Evolutionary conservation across 2,888 invertebrate genomes (phyloP).

Genomic region (Megamerina dolium): DNA sequence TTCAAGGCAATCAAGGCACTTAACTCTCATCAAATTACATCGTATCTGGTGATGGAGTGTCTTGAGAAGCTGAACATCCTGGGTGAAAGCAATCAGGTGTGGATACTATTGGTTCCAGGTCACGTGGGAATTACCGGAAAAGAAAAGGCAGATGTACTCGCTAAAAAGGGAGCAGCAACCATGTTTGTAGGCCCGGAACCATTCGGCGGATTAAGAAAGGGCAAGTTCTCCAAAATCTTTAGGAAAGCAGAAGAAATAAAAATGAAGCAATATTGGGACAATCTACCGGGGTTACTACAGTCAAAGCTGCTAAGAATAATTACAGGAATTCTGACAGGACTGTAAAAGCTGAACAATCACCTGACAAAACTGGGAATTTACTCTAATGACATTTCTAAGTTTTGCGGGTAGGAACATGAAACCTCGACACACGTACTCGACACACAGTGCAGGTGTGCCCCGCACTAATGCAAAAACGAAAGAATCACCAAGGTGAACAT

Average conservation of each 20-base stretch:
- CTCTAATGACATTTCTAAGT: too few species aligned
- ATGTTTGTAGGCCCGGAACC: background rate
- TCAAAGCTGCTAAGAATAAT: too few species aligned
- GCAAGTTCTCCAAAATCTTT: background rate
- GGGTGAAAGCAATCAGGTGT: background rate
- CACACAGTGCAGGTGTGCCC: too few species aligned
- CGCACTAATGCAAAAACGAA: too few species aligned
- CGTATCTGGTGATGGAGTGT: conserved; percentile 1
- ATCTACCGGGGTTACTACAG: background rate
- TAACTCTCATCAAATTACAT: background rate
- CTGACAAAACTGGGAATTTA: too few species aligned
- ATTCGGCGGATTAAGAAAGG: background rate
- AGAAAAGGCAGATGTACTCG: background rate
- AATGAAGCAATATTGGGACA: background rate
- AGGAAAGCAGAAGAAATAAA: background rate
- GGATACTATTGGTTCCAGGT: background rate
- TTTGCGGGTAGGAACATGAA: too few species aligned
- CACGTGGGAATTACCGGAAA: background rate
- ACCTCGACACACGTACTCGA: too few species aligned
- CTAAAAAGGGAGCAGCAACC: background rate
- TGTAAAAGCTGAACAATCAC: background rate
- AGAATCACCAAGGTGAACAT: too few species aligned
- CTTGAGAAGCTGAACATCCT: background rate
- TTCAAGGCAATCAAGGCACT: background rate
- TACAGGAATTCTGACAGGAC: background rate